Evolutionary conservation across 2,888 invertebrate species (phyloP).

Genomic region (Cephus pygmeus): DNA sequence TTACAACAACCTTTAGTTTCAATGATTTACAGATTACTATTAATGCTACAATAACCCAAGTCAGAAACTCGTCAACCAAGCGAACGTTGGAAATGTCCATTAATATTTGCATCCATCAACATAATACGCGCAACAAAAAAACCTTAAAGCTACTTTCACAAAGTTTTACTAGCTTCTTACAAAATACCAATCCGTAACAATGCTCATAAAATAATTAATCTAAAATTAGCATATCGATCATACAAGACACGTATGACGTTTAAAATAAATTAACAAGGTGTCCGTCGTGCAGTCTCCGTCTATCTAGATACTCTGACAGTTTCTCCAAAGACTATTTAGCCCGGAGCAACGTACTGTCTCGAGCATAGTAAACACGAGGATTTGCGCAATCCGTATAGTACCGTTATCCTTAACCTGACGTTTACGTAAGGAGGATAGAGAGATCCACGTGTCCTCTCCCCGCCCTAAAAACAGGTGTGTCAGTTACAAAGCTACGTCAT

Average conservation of each 20-base stretch:
- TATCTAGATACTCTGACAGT: too few species aligned
- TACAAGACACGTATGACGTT: background rate
- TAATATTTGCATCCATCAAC: background rate
- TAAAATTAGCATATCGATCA: background rate
- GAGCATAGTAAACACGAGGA: background rate
- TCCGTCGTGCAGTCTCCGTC: background rate
- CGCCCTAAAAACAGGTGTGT: slow-evolving; percentile 14
- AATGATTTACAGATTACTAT: background rate
- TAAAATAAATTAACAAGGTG: background rate
- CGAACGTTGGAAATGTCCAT: background rate
- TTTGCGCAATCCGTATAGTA: background rate
- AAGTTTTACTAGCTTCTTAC: background rate
- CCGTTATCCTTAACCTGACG: background rate
- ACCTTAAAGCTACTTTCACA: background rate
- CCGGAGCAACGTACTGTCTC: background rate
- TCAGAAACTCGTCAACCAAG: background rate
- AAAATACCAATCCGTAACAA: background rate
- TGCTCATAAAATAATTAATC: background rate
- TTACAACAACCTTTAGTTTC: background rate
- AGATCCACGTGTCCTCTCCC: slow-evolving; percentile 7
- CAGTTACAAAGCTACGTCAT: background rate
- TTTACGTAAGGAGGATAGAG: background rate
- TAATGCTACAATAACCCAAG: background rate
- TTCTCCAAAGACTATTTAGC: background rate
- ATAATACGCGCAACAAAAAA: background rate